Conservation (phyloP, 2,113 vertebrate genomes). For the Triplophysa rosa region DNA sequence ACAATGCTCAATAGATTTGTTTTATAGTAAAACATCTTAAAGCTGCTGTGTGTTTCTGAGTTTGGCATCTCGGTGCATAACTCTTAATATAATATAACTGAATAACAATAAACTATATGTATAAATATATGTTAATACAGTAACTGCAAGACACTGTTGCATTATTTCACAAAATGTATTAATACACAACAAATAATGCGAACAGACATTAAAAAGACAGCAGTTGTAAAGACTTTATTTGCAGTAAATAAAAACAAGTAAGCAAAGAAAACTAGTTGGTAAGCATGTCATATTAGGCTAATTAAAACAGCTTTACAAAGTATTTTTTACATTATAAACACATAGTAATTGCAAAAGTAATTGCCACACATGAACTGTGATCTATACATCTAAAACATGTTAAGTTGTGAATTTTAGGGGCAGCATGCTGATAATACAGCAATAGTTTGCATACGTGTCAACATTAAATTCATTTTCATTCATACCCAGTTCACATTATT, state of each 20-base stretch:
- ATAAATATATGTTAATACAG: not conserved
- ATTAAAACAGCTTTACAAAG: not conserved
- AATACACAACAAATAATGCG: too few species aligned
- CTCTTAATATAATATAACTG: not conserved
- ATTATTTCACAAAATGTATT: too few species aligned
- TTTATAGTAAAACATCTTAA: too few species aligned
- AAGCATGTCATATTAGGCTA: not conserved
- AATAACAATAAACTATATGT: too few species aligned
- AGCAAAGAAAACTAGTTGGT: too few species aligned
- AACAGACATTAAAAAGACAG: not conserved
- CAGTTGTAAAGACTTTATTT: constrained; percentile 20
- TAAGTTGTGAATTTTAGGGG: too few species aligned
- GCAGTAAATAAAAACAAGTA: constrained; percentile 12
- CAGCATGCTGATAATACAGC: not conserved
- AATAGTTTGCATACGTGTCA: not conserved
- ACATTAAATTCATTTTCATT: not conserved
- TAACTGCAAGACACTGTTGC: not conserved
- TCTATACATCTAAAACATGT: too few species aligned
- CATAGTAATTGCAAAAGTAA: not conserved
- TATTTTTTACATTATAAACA: not conserved
- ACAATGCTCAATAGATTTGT: too few species aligned
- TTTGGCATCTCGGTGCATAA: not conserved
- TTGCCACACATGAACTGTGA: too few species aligned
- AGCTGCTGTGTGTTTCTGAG: too few species aligned
- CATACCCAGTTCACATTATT: not conserved